Base-by-base conservation (phyloP, 2,113 vertebrate species). In the Lichenostomus cassidix region DNA sequence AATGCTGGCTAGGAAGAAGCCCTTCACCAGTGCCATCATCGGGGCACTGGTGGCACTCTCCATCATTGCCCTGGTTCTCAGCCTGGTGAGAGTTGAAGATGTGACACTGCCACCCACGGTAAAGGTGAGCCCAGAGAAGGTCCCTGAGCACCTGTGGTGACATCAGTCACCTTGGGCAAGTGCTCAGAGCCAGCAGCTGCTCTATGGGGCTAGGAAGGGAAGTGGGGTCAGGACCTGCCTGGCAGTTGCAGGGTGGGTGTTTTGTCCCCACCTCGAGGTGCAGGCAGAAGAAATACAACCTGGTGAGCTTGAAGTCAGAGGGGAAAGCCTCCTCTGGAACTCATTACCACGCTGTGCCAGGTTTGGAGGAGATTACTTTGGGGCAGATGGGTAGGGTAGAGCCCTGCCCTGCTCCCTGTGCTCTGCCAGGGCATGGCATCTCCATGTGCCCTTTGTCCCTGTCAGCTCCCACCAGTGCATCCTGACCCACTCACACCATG, bases 61-160 rank as follows among this genome's bases (percentile, higher is more conserved):
- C 69, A 25, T 94, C 49, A 24, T 87, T 0, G 90, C 96, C 64
- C 95, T 98, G 52, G 59, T 97, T 49, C 95, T 98, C 90, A 96
- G 74, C 89, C 52, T 97, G 73, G 87, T 97, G 67, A 92, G 68
- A 42, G 71, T 82, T 31, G 75, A 95, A 86, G 92, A 92, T 24
- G 84, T 96, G n/a, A 18, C 16, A 3, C 78, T 92, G 64, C 83
- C 96, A 19, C 79, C 96, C 47, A 29, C 29, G 0, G 75, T 95
- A 81, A 97, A 97, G 97, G 97, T 98, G 73, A 96, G 96, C 35
- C 52, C 60, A 15, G 39, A 28, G 33, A 24, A 33, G 39, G 44
- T 78, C 35, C 67, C 49, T 3, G 5, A 75, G 39, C 22, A 23
- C 15, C 75, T 18, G 29, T 29, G 46, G 37, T 58, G 82, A 69